Percentiles rank a stretch among this genome's conserved stretches.
These are phyloP conservation scores for Conus canariensis DNA, from an alignment of 2,888 invertebrate species.

Conservation along the genomic window DNA sequence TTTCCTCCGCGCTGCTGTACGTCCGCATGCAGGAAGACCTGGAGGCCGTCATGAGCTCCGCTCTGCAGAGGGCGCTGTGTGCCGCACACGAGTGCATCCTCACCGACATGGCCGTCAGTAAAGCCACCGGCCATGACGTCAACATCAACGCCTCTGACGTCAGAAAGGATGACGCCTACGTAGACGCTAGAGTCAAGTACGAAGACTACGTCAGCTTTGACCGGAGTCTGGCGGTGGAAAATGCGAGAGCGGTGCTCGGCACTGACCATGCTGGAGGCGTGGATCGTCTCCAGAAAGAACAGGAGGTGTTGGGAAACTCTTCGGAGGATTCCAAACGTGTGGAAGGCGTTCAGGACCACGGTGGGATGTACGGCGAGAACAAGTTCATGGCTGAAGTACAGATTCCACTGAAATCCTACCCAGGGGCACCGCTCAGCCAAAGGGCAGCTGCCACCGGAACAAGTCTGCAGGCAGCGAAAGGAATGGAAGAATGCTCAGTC, in stretches of 20 bases:
- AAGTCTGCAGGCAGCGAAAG: neutral
- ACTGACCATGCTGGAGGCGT: neutral
- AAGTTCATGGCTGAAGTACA: no score
- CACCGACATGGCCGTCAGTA: conserved; percentile 23
- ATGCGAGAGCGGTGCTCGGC: neutral
- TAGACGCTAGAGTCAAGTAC: conserved; percentile 22
- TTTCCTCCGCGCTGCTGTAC: conserved; percentile 38
- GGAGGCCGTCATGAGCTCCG: conserved; percentile 17
- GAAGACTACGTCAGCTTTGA: conserved; percentile 27
- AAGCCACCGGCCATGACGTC: conserved; percentile 9
- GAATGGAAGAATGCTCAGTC: neutral
- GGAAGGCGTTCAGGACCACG: neutral
- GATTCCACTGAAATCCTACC: no score
- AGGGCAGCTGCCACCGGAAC: no score
- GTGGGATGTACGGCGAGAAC: no score
- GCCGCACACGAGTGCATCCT: conserved; percentile 41
- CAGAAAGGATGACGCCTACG: conserved; percentile 32
- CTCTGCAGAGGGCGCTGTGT: conserved; percentile 27
- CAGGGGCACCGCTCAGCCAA: no score
- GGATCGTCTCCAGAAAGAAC: no score
- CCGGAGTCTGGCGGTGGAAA: neutral
- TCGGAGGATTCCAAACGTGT: neutral
- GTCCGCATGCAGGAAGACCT: conserved; percentile 31
- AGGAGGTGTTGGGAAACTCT: neutral
- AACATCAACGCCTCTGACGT: conserved; percentile 31